phyloP scores from a whole-genome alignment of 2,888 invertebrate genomes.

The Colletes collaris region DNA sequence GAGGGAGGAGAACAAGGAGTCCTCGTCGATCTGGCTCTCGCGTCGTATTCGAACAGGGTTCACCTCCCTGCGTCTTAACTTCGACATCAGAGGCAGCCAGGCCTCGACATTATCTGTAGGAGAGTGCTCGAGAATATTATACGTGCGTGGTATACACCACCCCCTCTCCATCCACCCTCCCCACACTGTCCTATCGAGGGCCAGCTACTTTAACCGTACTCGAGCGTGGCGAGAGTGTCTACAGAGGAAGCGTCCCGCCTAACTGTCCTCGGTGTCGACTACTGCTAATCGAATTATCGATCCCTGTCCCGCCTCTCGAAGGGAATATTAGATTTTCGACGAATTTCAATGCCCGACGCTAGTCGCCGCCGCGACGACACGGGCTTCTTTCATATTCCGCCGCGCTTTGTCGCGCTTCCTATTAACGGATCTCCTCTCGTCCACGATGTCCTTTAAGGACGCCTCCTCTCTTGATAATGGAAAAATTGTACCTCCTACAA shows the following conservation, averaged over 20 bases:
- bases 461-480: neutral
- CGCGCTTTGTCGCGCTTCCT: slow-evolving; percentile 30
- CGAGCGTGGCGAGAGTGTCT: slow-evolving; percentile 45
- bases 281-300: slow-evolving; percentile 79
- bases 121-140: slow-evolving; percentile 79
- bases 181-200: slow-evolving; percentile 36
- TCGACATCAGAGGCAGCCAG: slow-evolving; percentile 72
- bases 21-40: slow-evolving; percentile 50
- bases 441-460: neutral
- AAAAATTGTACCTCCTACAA: neutral
- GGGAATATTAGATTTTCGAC: slow-evolving; percentile 74
- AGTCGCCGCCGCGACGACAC: slow-evolving; percentile 26
- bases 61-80: slow-evolving; percentile 67
- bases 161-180: slow-evolving; percentile 35
- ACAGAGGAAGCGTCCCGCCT: slow-evolving; percentile 56
- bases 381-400: slow-evolving; percentile 50
- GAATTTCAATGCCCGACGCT: slow-evolving; percentile 68
- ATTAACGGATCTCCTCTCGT: neutral
- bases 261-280: slow-evolving; percentile 70
- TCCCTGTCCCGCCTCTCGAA: slow-evolving; percentile 60
- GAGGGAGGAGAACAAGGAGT: slow-evolving; percentile 43
- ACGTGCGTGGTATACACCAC: slow-evolving; percentile 70
- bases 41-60: slow-evolving; percentile 51
- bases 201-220: slow-evolving; percentile 69
- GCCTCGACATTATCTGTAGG: slow-evolving; percentile 77